phyloP scores from a whole-genome alignment of 2,888 invertebrate species.

The Neocrepidodera transversa region DNA sequence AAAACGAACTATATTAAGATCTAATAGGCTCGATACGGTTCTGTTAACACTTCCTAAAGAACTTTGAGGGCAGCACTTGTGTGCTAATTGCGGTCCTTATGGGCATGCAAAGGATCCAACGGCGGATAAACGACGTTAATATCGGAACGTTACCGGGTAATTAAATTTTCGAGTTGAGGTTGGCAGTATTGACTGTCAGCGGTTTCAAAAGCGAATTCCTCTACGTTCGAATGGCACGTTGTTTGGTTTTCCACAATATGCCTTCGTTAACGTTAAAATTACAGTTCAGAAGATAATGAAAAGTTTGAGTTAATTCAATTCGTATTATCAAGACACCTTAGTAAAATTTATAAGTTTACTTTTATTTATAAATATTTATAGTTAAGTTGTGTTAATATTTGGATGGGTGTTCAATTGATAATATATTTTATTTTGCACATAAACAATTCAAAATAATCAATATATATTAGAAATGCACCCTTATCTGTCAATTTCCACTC shows the following conservation, averaged over 20 bases:
- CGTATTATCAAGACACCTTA: no score
- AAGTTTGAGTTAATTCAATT: no score
- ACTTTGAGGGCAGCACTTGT: slow-evolving; percentile 26
- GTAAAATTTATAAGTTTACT: no score
- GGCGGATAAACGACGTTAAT: slow-evolving; percentile 36
- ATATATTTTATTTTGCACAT: no score
- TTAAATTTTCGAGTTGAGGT: slow-evolving; percentile 34
- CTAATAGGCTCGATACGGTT: neutral
- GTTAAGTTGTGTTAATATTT: no score
- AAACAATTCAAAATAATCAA: no score
- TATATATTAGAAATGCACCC: slow-evolving; percentile 15
- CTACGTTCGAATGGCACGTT: slow-evolving; percentile 3
- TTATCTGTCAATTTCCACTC: slow-evolving; percentile 11
- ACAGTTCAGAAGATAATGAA: no score
- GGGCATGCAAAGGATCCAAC: slow-evolving; percentile 34
- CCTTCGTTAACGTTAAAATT: neutral
- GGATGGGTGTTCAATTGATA: no score
- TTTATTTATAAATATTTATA: no score
- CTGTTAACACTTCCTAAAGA: neutral
- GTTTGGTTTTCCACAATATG: slow-evolving; percentile 15
- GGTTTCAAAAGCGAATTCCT: slow-evolving; percentile 27
- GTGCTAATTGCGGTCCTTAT: slow-evolving; percentile 36
- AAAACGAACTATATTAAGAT: no score
- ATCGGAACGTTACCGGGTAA: slow-evolving; percentile 34
- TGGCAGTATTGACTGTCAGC: slow-evolving; percentile 27